phyloP scores from a whole-genome alignment of 2,797 vertebrate genomes.

The Neomorphus geoffroyi region DNA sequence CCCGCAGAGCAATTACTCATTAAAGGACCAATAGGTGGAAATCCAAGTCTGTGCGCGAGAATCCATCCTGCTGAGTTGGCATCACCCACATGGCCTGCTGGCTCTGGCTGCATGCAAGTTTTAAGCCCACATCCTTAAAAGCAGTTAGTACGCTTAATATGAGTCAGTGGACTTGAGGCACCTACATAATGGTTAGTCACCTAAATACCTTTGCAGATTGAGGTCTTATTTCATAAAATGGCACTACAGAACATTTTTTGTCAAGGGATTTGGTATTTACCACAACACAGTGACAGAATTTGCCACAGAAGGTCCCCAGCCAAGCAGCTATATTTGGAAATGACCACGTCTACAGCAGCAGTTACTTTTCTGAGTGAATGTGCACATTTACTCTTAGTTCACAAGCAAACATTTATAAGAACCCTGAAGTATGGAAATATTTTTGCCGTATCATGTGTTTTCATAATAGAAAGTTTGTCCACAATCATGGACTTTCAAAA shows the following conservation, averaged over 20 bases:
- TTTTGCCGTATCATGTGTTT: not conserved
- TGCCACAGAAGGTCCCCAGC: not conserved
- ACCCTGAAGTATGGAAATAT: not conserved
- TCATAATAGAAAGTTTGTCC: not conserved
- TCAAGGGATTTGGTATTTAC: not conserved
- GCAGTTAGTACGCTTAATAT: not conserved
- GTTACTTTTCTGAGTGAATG: not conserved
- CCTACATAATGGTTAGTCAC: not conserved
- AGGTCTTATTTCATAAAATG: not conserved
- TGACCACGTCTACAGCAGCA: not conserved
- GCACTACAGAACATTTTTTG: not conserved
- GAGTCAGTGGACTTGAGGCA: slow-evolving; percentile 13
- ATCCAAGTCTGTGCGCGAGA: not conserved
- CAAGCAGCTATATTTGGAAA: not conserved
- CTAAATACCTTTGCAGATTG: slow-evolving; percentile 13
- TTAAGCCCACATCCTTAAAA: slow-evolving; percentile 3
- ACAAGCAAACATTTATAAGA: not conserved
- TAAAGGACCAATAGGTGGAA: not conserved
- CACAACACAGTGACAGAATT: not conserved
- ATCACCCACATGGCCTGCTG: not conserved
- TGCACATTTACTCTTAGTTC: not conserved
- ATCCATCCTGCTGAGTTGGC: not conserved
- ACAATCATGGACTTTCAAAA: not conserved
- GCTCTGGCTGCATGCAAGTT: not conserved
- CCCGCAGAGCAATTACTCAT: not conserved